Percentiles rank a stretch among this genome's conserved stretches.
These are phyloP conservation scores for Aix galericulata DNA, from an alignment of 2,113 vertebrate genomes.

Conservation along the genomic window DNA sequence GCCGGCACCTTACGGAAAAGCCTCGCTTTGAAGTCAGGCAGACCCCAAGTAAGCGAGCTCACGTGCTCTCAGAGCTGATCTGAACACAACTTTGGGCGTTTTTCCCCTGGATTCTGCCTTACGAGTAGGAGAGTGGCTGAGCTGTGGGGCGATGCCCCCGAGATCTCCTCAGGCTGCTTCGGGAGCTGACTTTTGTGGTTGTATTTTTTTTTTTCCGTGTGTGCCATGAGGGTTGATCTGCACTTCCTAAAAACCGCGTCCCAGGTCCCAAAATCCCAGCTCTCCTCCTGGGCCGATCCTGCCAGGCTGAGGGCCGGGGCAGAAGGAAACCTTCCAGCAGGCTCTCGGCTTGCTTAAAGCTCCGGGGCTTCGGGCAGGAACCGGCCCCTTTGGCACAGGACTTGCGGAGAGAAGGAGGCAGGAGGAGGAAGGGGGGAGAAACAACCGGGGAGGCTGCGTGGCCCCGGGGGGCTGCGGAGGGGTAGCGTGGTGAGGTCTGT, in stretches of 20 bases:
- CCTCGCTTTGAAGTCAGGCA: not conserved
- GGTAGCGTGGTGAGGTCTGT: not conserved
- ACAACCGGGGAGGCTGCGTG: not conserved
- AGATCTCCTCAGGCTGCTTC: not conserved
- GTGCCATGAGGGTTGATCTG: accelerated
- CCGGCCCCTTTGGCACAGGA: not conserved
- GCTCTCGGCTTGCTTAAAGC: not conserved
- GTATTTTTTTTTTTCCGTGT: too few relatives aligned
- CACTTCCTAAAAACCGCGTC: too few relatives aligned
- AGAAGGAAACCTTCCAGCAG: not conserved
- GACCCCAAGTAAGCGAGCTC: accelerated
- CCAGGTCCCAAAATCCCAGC: not conserved
- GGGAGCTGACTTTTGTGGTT: too few relatives aligned
- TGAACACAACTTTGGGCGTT: not conserved
- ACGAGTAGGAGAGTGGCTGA: not conserved
- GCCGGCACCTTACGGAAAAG: not conserved
- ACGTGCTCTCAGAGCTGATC: not conserved
- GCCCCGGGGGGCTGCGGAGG: not conserved
- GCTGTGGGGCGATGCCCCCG: not conserved
- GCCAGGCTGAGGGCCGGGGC: not conserved
- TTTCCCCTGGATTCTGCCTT: not conserved
- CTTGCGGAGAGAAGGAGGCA: not conserved
- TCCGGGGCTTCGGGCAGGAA: not conserved
- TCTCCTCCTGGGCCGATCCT: not conserved
- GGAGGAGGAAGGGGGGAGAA: constrained; percentile 4